A percentile compares a stretch with the other conserved stretches of the same genome.
phyloP scores from a whole-genome alignment of 1,140 invertebrate genomes.

The Aphis gossypii region DNA sequence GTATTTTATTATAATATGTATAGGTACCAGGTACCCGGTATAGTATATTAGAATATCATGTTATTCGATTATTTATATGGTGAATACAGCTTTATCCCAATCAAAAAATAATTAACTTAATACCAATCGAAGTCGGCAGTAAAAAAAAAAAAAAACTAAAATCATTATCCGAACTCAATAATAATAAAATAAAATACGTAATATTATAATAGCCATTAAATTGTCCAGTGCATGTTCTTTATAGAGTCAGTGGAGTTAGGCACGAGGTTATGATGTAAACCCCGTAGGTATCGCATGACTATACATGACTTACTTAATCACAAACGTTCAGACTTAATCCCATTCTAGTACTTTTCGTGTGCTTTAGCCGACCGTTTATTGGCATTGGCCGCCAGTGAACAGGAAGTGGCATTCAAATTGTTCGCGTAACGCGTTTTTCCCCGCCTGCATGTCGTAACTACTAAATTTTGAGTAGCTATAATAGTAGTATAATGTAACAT shows the following conservation, averaged over 20 bases:
- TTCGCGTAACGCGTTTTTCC: not conserved
- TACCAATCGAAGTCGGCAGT: not conserved
- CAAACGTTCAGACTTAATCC: not conserved
- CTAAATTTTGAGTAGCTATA: not conserved
- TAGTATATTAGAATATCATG: not conserved
- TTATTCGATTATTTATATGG: not conserved
- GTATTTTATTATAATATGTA: too few relatives aligned
- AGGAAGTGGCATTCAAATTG: not conserved
- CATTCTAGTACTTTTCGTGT: not conserved
- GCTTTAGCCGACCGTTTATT: not conserved
- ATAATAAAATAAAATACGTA: not conserved
- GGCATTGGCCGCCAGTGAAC: not conserved
- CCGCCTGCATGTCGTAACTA: not conserved
- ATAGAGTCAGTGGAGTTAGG: not conserved
- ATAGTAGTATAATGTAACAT: not conserved
- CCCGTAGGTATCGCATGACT: conserved; percentile 1
- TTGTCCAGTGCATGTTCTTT: not conserved
- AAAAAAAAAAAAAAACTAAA: not conserved
- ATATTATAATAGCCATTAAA: conserved; percentile 20
- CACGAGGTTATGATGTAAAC: not conserved
- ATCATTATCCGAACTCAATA: not conserved
- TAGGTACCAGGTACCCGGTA: too few relatives aligned
- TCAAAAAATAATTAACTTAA: not conserved
- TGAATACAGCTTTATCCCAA: not conserved
- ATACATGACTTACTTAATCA: conserved; percentile 2